Conservation (phyloP, 2,888 invertebrate species). For the Melieria crassipennis region DNA sequence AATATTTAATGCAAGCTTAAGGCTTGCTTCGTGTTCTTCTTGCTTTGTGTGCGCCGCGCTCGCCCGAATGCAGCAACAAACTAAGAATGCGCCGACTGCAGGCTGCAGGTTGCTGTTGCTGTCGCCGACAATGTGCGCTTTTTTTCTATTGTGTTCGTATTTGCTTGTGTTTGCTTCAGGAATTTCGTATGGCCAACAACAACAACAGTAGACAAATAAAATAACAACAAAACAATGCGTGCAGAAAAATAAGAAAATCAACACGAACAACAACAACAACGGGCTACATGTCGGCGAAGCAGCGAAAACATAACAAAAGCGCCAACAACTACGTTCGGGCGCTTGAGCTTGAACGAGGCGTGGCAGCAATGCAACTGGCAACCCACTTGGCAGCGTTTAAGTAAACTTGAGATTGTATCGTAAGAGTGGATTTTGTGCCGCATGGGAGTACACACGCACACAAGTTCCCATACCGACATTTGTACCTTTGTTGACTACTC, state of each 20-base stretch:
- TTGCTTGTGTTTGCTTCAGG: neutral
- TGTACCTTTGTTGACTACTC: neutral
- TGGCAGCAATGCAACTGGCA: too few relatives aligned
- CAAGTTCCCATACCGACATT: neutral
- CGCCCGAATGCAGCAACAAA: too few relatives aligned
- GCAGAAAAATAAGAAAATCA: too few relatives aligned
- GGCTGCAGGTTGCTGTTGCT: neutral
- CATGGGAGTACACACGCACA: neutral
- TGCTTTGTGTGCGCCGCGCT: too few relatives aligned
- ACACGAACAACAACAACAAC: too few relatives aligned
- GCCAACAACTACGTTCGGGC: neutral
- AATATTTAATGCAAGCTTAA: too few relatives aligned
- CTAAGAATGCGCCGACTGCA: neutral
- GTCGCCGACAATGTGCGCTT: neutral
- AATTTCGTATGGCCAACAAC: too few relatives aligned
- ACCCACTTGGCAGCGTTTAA: slow-evolving; percentile 1
- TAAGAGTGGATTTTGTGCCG: neutral
- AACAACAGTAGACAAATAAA: too few relatives aligned
- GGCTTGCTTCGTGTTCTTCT: too few relatives aligned
- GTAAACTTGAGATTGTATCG: neutral
- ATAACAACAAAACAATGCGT: too few relatives aligned
- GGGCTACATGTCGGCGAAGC: neutral
- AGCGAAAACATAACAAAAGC: neutral
- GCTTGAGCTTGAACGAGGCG: too few relatives aligned
- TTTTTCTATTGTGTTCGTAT: neutral